Evolutionary conservation across 2,113 vertebrate species (phyloP).

Genomic region (Excalfactoria chinensis): DNA sequence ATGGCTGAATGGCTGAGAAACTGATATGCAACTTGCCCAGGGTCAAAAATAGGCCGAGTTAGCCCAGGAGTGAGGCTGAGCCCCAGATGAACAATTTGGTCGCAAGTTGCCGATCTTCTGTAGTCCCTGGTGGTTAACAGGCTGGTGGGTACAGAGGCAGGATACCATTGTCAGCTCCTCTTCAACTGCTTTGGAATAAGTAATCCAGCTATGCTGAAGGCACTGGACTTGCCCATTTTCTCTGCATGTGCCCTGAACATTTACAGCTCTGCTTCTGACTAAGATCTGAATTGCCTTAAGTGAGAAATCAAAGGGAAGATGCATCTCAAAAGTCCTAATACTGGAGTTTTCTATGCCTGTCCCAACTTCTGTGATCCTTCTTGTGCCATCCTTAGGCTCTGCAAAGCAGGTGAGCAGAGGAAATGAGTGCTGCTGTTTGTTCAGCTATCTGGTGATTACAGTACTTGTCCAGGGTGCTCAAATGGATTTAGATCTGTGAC

Average conservation of each 20-base stretch:
- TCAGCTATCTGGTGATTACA: not conserved
- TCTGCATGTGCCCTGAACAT: not conserved
- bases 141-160: not conserved
- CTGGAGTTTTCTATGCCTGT: not conserved
- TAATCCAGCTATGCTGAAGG: not conserved
- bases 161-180: fast-evolving
- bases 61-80: not conserved
- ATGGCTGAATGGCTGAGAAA: not conserved
- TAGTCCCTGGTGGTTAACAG: not conserved
- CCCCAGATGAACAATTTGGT: not conserved
- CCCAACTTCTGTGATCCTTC: not conserved
- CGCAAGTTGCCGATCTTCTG: not conserved
- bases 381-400: not conserved
- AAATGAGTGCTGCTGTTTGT: not conserved
- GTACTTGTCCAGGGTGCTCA: not conserved
- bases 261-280: not conserved
- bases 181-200: not conserved
- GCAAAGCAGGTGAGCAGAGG: not conserved
- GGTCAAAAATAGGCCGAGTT: not conserved
- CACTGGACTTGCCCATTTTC: not conserved
- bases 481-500: not conserved
- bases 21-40: not conserved
- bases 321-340: not conserved
- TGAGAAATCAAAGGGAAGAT: not conserved
- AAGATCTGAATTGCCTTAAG: not conserved